Evolutionary conservation across 37 sponge, comb jelly and placozoan species (phyloP), one percentile per base, ranked within the genome.

Genomic region (Cladorhizidae sp.): DNA sequence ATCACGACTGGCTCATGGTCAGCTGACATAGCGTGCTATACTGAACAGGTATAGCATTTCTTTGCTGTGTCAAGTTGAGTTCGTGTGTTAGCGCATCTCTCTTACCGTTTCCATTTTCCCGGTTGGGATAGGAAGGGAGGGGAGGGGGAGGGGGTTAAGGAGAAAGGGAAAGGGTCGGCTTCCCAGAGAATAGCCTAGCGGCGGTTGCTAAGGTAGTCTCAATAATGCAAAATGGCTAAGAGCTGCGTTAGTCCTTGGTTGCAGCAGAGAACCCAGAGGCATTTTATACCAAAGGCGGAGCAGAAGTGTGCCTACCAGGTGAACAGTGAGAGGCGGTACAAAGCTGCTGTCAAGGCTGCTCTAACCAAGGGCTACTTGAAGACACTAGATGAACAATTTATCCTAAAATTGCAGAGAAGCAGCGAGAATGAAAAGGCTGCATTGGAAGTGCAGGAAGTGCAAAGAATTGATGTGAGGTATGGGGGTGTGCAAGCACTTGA

Each of bases 341-440:
- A 22, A n/a, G 79, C 85, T 17, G 65, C 82, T 0, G 52, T 80
- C 11, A 14, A 57, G 64, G 40, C 57, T 20, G 91, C 87, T 17
- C 50, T 85, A 18, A 61, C 70, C 35, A 73, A 74, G 38, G 91
- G 91, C 41, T 78, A 81, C 28, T 43, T 91, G 80, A 86, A 86
- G 39, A 26, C 49, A 36, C 72, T 88, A n/a, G 78, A 88, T 41
- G 28, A 54, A 25, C 64, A 81, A 14, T 61, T 88, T 18, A 76
- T 88, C 40, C 54, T 82, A 0, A n/a, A 76, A 20, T 77, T 62
- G 14, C 80, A 83, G 77, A 31, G 57, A 15, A 14, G 57, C 29
- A 52, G 21, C 32, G 80, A 45, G 35, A 70, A 67, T 31, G 40
- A 42, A 1, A 26, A 3, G 8, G 36, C 5, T 11, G 28, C 43